These are phyloP conservation scores for Pherbina coryleti DNA, from an alignment of 2,888 invertebrate genomes.

Conservation along the genomic window DNA sequence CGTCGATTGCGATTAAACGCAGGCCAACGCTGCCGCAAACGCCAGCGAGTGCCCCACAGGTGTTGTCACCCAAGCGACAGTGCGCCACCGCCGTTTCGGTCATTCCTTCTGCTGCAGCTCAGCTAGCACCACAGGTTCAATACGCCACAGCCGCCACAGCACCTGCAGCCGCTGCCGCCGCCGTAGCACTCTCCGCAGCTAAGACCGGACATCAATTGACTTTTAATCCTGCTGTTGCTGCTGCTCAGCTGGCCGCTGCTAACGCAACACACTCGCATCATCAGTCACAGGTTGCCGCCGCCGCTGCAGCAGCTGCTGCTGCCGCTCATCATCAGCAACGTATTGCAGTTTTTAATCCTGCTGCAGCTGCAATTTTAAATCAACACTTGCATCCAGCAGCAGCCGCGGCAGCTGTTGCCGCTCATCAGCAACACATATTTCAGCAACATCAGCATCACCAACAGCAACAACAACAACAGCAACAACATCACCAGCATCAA, in stretches of 20 bases:
- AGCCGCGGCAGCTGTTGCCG: slow-evolving; percentile 63
- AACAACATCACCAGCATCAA: slow-evolving; percentile 48
- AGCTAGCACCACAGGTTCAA: slow-evolving; percentile 54
- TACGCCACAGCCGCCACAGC: slow-evolving; percentile 68
- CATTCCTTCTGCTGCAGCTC: slow-evolving; percentile 63
- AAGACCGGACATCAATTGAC: slow-evolving; percentile 63
- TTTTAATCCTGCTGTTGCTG: slow-evolving; percentile 56
- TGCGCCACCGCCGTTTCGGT: slow-evolving; percentile 69
- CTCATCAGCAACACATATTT: slow-evolving; percentile 60
- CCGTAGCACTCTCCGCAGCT: slow-evolving; percentile 58
- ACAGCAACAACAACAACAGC: slow-evolving; percentile 67
- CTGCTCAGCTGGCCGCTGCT: slow-evolving; percentile 54
- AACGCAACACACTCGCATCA: slow-evolving; percentile 54
- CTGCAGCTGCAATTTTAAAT: slow-evolving; percentile 61
- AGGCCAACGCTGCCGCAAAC: slow-evolving; percentile 72
- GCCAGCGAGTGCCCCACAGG: slow-evolving; percentile 71
- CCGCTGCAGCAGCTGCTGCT: slow-evolving; percentile 55
- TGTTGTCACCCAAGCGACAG: slow-evolving; percentile 71
- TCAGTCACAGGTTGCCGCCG: slow-evolving; percentile 62
- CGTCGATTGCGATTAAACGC: slow-evolving; percentile 72
- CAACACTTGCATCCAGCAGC: slow-evolving; percentile 62
- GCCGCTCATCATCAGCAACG: slow-evolving; percentile 56
- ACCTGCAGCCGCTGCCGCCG: slow-evolving; percentile 62
- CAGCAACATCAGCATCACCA: slow-evolving; percentile 63
- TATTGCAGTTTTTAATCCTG: slow-evolving; percentile 59